Conservation (phyloP, 30 jellyfish, hydroid and myxozoan genomes). For the Phacellophora camtschatica region DNA sequence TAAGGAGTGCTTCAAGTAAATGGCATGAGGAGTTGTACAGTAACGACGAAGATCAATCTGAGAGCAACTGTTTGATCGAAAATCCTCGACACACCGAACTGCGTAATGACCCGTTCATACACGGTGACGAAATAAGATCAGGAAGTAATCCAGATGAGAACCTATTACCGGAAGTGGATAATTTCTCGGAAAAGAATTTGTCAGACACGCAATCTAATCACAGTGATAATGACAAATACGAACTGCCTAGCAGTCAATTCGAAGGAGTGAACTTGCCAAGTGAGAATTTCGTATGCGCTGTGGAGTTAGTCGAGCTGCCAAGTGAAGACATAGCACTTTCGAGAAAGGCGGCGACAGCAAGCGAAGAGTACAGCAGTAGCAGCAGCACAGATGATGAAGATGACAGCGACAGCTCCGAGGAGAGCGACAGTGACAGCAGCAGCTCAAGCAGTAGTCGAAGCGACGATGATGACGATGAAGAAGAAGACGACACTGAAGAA, state of each 20-base stretch:
- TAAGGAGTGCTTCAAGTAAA: background rate
- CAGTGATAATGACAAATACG: background rate
- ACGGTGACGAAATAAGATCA: conserved; percentile 4
- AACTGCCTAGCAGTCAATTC: conserved; percentile 31
- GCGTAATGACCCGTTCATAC: conserved; percentile 28
- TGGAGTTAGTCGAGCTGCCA: conserved; percentile 7
- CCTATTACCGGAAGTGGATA: conserved; percentile 20
- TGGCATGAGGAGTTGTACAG: conserved; percentile 15
- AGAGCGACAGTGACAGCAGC: conserved; percentile 34
- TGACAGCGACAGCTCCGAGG: conserved; percentile 22
- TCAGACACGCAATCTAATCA: background rate
- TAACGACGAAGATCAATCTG: background rate
- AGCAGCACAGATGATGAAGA: conserved; percentile 41
- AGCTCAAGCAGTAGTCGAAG: conserved; percentile 49
- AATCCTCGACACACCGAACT: conserved; percentile 18
- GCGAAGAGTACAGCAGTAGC: conserved; percentile 43
- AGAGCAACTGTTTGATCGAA: background rate
- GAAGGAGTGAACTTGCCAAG: conserved; percentile 20
- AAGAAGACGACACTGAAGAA: conserved; percentile 19
- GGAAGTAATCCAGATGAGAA: conserved; percentile 20
- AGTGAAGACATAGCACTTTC: background rate
- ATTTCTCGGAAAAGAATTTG: conserved; percentile 24
- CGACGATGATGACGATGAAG: conserved; percentile 30
- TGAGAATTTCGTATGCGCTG: conserved; percentile 10
- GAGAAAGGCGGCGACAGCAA: conserved; percentile 6